Evolutionary conservation across 2,888 invertebrate species (phyloP).

Genomic region (Eupithecia exiguata): DNA sequence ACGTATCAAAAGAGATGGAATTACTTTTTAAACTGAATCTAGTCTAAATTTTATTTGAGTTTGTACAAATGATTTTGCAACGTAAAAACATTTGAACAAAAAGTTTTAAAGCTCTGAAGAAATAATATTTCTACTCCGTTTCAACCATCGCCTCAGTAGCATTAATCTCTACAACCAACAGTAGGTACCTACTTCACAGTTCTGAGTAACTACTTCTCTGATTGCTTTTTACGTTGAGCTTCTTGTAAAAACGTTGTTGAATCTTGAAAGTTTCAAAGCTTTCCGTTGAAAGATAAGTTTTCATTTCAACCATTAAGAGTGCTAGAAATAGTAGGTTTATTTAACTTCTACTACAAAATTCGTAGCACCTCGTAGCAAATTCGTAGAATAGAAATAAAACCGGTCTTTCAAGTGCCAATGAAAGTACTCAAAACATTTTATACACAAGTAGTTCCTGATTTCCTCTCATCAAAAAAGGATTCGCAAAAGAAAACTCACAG

Average conservation of each 20-base stretch:
- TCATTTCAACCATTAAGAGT: not conserved
- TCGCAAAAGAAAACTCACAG: too few relatives aligned
- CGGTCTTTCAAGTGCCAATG: not conserved
- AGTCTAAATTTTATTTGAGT: too few relatives aligned
- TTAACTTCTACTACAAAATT: not conserved
- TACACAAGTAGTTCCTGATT: too few relatives aligned
- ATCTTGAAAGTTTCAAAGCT: constrained; percentile 19
- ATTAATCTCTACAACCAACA: not conserved
- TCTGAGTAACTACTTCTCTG: constrained; percentile 24
- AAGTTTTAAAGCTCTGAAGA: not conserved
- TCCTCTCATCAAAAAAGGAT: too few relatives aligned
- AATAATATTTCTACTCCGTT: not conserved
- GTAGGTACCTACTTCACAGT: constrained; percentile 14
- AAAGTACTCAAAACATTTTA: too few relatives aligned
- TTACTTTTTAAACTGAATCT: too few relatives aligned
- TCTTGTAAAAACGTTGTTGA: constrained; percentile 27
- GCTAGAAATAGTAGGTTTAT: not conserved
- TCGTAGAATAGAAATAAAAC: not conserved
- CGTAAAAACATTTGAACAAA: not conserved
- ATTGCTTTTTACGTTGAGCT: constrained; percentile 39
- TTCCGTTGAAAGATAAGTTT: constrained; percentile 8
- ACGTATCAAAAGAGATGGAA: too few relatives aligned
- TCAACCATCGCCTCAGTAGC: not conserved
- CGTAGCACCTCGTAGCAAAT: not conserved
- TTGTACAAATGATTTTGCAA: too few relatives aligned